phyloP scores from a whole-genome alignment of 2,113 vertebrate species.

The Caretta caretta region DNA sequence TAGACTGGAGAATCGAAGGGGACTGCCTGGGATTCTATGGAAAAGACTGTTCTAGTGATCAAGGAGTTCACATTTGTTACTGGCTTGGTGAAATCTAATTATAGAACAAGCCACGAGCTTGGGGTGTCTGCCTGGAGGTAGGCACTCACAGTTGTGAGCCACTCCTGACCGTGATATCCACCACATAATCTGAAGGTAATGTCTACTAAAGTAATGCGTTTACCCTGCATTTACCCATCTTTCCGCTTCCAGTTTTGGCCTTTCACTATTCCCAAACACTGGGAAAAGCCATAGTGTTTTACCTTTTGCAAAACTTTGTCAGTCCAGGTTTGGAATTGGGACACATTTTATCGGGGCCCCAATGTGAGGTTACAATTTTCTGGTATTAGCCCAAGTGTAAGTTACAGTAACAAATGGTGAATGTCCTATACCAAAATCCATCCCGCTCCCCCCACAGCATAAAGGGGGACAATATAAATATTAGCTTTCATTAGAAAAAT shows the following conservation, averaged over 20 bases:
- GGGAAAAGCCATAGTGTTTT: too few relatives aligned
- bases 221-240: too few relatives aligned
- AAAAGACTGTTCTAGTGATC: neutral
- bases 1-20: neutral
- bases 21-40: neutral
- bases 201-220: too few relatives aligned
- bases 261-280: neutral
- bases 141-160: neutral
- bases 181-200: too few relatives aligned
- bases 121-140: neutral
- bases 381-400: neutral
- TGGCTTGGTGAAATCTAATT: neutral
- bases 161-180: too few relatives aligned
- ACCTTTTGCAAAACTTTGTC: too few relatives aligned
- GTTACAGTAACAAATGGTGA: neutral
- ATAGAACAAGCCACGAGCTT: too few relatives aligned
- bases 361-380: neutral
- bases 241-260: neutral
- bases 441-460: neutral
- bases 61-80: neutral
- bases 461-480: neutral
- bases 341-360: too few relatives aligned
- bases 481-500: neutral
- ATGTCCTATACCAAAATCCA: neutral
- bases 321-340: neutral